Percentiles rank a stretch among this genome's conserved stretches.
Conservation (phyloP, 1,140 invertebrate genomes). For the Diprion similis region DNA sequence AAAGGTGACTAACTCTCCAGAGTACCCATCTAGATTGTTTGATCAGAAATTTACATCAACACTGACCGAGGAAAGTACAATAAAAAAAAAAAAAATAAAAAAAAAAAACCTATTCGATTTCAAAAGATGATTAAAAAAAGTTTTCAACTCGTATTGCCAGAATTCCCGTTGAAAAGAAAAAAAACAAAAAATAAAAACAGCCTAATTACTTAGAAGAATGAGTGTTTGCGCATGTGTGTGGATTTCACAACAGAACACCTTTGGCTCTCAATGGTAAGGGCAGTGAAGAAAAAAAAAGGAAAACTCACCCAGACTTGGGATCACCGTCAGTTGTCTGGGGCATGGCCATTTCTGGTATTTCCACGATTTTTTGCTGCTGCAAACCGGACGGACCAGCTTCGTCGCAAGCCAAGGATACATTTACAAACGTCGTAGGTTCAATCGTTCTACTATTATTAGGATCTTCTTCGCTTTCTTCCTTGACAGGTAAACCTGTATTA, state of each 20-base stretch:
- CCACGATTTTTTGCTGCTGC: conserved; percentile 55
- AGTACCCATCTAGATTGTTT: conserved; percentile 11
- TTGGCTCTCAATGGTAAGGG: conserved; percentile 43
- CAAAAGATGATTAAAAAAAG: not conserved
- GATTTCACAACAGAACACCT: conserved; percentile 55
- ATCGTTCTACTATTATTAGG: conserved; percentile 48
- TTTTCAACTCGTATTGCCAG: not conserved
- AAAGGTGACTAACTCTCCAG: conserved; percentile 36
- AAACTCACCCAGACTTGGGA: conserved; percentile 67
- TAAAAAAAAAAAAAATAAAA: conserved; percentile 12
- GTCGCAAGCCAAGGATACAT: conserved; percentile 59
- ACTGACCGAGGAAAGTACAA: not conserved
- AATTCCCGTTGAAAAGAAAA: not conserved
- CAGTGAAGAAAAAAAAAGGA: conserved; percentile 38
- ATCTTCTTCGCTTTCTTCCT: conserved; percentile 57
- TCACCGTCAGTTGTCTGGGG: conserved; percentile 49
- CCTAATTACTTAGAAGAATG: conserved; percentile 15
- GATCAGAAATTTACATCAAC: not conserved
- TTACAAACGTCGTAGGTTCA: conserved; percentile 59
- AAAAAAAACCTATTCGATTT: conserved; percentile 15
- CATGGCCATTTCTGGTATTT: conserved; percentile 52
- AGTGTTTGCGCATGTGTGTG: conserved; percentile 39
- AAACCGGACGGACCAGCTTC: conserved; percentile 67
- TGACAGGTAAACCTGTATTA: conserved; percentile 52
- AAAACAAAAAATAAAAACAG: conserved; percentile 15